A percentile compares a stretch with the other conserved stretches of the same genome.
These are phyloP conservation scores for Dreissena rostriformis DNA, from an alignment of 1,140 invertebrate genomes.

Conservation along the genomic window DNA sequence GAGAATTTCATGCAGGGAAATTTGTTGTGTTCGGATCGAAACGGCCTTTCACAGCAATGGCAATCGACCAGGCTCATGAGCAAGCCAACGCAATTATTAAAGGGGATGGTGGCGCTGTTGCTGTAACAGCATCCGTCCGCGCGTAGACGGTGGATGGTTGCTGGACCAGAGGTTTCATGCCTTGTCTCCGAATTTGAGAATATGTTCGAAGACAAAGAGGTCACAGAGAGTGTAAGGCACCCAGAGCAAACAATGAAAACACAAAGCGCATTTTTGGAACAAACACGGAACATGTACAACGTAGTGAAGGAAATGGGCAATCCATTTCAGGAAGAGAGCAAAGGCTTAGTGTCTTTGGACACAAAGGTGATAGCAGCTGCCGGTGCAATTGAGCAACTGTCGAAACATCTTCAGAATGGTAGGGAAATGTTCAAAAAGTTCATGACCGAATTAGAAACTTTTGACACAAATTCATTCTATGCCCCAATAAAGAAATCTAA, in stretches of 20 bases:
- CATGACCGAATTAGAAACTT: constrained; percentile 13
- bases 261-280: constrained; percentile 55
- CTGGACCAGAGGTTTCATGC: constrained; percentile 57
- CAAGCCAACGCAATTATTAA: constrained; percentile 63
- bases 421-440: constrained; percentile 28
- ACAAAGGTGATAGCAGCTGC: constrained; percentile 49
- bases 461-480: constrained; percentile 34
- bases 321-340: constrained; percentile 49
- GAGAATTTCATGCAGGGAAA: not conserved
- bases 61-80: constrained; percentile 70
- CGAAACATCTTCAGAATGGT: constrained; percentile 30
- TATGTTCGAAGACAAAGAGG: not conserved
- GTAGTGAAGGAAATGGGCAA: constrained; percentile 50
- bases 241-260: constrained; percentile 25
- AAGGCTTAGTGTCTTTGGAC: constrained; percentile 52
- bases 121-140: constrained; percentile 61
- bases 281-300: constrained; percentile 25
- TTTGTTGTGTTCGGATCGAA: constrained; percentile 17
- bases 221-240: constrained; percentile 1
- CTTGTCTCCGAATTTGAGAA: constrained; percentile 63
- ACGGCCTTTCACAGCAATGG: constrained; percentile 50
- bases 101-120: constrained; percentile 63
- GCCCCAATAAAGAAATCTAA: constrained; percentile 56
- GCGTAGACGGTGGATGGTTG: constrained; percentile 59
- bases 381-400: constrained; percentile 20